phyloP scores from a whole-genome alignment of 2,888 invertebrate species.

The Phytoseiulus persimilis region DNA sequence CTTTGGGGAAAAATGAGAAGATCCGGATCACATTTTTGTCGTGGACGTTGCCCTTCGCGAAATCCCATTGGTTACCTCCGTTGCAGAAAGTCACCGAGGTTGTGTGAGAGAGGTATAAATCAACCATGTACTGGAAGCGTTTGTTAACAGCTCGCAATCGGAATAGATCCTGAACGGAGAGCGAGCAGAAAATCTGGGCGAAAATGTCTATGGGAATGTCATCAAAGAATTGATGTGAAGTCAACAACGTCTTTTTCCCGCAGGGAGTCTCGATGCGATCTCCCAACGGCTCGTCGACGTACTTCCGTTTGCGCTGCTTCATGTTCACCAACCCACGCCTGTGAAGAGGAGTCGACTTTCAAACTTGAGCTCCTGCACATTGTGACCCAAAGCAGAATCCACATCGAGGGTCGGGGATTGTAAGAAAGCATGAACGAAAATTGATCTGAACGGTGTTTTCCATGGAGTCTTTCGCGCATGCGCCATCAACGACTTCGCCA shows the following conservation, averaged over 20 bases:
- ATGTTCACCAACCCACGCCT: background rate
- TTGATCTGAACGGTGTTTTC: background rate
- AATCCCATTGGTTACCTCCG: constrained; percentile 7
- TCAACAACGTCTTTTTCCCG: background rate
- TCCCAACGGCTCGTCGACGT: too few species aligned
- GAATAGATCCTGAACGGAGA: constrained; percentile 15
- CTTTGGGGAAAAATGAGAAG: constrained; percentile 16
- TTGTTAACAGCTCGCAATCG: constrained; percentile 24
- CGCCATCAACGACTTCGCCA: background rate
- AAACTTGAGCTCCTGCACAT: background rate
- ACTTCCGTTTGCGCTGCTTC: constrained; percentile 35
- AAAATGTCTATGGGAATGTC: background rate
- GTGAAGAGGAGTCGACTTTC: background rate
- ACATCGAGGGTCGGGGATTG: too few species aligned
- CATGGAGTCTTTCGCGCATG: background rate
- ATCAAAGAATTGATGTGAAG: background rate
- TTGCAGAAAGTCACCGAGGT: background rate
- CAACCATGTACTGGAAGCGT: constrained; percentile 20
- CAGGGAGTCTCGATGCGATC: background rate
- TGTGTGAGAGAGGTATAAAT: background rate
- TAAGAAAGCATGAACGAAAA: background rate
- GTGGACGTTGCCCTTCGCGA: constrained; percentile 6
- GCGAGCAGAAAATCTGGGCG: constrained; percentile 11
- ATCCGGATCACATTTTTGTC: constrained; percentile 11
- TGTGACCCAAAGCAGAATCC: too few species aligned